Conservation (phyloP, 2,888 invertebrate species). For the Thecophora atra region DNA sequence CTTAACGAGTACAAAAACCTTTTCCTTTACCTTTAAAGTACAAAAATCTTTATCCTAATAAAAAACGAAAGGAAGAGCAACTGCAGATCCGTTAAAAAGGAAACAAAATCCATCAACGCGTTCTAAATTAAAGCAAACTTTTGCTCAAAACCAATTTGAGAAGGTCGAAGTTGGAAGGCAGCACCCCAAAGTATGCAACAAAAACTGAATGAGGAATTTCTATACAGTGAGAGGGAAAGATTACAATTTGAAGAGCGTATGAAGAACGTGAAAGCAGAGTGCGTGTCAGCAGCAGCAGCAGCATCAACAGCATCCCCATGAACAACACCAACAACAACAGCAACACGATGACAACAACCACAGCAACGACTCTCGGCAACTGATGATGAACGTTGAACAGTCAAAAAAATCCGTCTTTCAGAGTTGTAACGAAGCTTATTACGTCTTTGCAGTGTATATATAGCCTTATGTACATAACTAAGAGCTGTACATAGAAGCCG, state of each 20-base stretch:
- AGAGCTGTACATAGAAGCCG: too few species aligned
- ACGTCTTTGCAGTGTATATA: neutral
- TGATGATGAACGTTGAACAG: neutral
- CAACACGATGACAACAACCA: neutral
- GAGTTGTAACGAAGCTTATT: slow-evolving; percentile 9
- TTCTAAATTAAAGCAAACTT: neutral
- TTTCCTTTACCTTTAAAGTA: neutral
- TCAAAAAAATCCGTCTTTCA: neutral
- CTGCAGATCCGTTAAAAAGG: too few species aligned
- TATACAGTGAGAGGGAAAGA: too few species aligned
- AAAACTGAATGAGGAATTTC: neutral
- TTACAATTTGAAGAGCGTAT: neutral
- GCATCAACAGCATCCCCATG: neutral
- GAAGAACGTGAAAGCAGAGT: neutral
- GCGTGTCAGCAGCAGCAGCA: slow-evolving; percentile 12
- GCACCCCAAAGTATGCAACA: slow-evolving; percentile 12
- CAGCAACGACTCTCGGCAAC: neutral
- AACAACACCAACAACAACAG: neutral
- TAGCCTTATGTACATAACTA: too few species aligned
- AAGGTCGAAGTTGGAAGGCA: neutral
- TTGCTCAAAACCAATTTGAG: neutral
- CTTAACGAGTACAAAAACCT: neutral
- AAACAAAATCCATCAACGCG: neutral
- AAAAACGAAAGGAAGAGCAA: too few species aligned
- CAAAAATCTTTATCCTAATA: too few species aligned